Base-by-base conservation (phyloP, 37 sponge, comb jelly and placozoan species). In the Chondrosia reniformis region DNA sequence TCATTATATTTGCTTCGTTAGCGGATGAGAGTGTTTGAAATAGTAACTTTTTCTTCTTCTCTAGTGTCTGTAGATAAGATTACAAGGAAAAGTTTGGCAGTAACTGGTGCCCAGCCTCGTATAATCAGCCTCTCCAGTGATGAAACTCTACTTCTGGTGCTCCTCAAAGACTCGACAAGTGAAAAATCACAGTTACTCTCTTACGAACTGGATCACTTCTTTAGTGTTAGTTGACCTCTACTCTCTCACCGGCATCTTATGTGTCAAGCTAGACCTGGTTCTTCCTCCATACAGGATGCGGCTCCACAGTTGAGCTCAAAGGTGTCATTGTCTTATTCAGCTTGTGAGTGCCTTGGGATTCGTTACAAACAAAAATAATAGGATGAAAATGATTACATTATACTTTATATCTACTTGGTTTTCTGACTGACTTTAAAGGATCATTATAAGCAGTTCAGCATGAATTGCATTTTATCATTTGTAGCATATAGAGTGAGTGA, bases 161-260 rank as follows among this genome's bases (percentile, higher is more conserved):
- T 69, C 17, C 44, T 9, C 42, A 69, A 39, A 44, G 36, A 40
- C 36, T 19, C 4, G 42, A 40, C 31, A 34, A 28, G 34, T 2
- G 25, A 40, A n/a, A n/a, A n/a, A 6, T 6, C 42, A 25, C 24
- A 36, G 5, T 2, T 69, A 4, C 42, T 39, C 2, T 21, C 42
- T 2, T 69, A 69, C 72, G 42, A 34, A 7, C 41, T 69, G 7
- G 42, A 69, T 19, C 72, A 69, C 36, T 69, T 69, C 36, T 34
- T 69, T 34, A 39, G 8, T 4, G 72, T 69, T 22, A 39, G 72
- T 37, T n/a, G n/a, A n/a, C n/a, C n/a, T n/a, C n/a, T n/a, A n/a
- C n/a, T n/a, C n/a, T n/a, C n/a, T n/a, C n/a, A n/a, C n/a, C n/a
- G n/a, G n/a, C n/a, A n/a, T n/a, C n/a, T n/a, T n/a, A n/a, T n/a